Evolutionary conservation across 2,888 invertebrate species (phyloP), one percentile per base, ranked within the genome.

Genomic region (Drosophila atripex): DNA sequence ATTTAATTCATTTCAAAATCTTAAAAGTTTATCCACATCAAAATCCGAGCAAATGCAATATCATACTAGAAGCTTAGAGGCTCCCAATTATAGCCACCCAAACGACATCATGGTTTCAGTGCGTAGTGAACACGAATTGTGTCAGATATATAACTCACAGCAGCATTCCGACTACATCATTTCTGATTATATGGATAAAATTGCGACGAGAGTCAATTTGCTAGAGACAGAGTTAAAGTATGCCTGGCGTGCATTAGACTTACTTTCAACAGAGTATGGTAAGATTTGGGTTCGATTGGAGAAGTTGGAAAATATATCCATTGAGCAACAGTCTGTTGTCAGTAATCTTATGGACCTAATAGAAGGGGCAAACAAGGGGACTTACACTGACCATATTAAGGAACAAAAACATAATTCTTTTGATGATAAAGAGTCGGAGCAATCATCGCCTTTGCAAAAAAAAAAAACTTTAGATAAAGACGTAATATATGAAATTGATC

Each of bases 271-370:
- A 88, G 98, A 98, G 90, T 98, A 97, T 88, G 96, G 97, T 55
- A 96, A 97, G 90, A 98, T 98, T 96, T 98, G 97, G 97, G 96
- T 96, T 88, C 93, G 97, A 46, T 92, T 98, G 68, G 97, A 98
- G 89, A 96, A 97, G 90, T 92, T 98, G 28, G 97, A 98, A 90
- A 94, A 96, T 21, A 93, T 97, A 69, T 93, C 97, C 3, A 94
- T 95, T 90, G 97, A 97, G 89, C 98, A 98, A 91, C 97, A 97
- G 90, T 95, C 96, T 79, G 97, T 97, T 45, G 97, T 98, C 84
- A 94, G 96, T 54, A 97, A 97, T 89, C 93, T 98, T 86, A 94
- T 97, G 89, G 90, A 84, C 7, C 61, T 91, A 0, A 88, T 90
- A 25, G 77, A 78, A 2, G 78, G 76, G 3, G 89, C 54, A 3